A percentile compares a stretch with the other conserved stretches of the same genome.
These are phyloP conservation scores for Pammene aurita DNA, from an alignment of 2,888 invertebrate species.

Conservation along the genomic window DNA sequence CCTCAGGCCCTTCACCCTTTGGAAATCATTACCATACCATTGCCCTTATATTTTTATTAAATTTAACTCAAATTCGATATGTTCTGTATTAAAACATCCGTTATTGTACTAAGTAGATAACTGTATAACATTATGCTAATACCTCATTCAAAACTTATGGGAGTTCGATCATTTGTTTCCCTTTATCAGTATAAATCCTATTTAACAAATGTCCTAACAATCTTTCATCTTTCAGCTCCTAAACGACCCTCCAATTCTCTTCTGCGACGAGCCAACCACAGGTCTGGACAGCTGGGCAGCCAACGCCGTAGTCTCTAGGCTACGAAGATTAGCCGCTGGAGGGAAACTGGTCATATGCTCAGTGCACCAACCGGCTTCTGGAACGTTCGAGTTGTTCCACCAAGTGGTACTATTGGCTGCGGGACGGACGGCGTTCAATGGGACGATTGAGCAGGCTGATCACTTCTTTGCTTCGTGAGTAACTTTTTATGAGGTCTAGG, in stretches of 20 bases:
- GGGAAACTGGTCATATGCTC: constrained; percentile 93
- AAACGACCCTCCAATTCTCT: constrained; percentile 93
- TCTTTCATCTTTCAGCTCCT: constrained; percentile 83
- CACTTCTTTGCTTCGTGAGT: constrained; percentile 87
- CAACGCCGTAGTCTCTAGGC: constrained; percentile 88
- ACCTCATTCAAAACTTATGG: too few species aligned
- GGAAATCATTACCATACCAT: too few species aligned
- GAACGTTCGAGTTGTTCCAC: constrained; percentile 92
- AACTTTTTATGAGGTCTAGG: constrained; percentile 27
- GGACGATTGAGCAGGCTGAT: constrained; percentile 88
- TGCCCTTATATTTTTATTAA: too few species aligned
- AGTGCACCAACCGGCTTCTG: constrained; percentile 96
- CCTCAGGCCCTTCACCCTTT: too few species aligned
- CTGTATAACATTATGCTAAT: too few species aligned
- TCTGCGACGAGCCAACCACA: constrained; percentile 97
- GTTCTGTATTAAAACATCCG: too few species aligned
- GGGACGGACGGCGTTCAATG: constrained; percentile 91
- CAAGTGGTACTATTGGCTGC: constrained; percentile 89
- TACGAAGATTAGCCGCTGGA: constrained; percentile 85
- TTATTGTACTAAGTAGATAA: too few species aligned
- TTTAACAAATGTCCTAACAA: neutral
- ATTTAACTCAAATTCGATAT: too few species aligned
- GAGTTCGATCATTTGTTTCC: too few species aligned
- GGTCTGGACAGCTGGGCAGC: constrained; percentile 96
- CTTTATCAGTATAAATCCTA: neutral